Evolutionary conservation across 2,888 invertebrate genomes (phyloP).

Genomic region (Watsonalla binaria): DNA sequence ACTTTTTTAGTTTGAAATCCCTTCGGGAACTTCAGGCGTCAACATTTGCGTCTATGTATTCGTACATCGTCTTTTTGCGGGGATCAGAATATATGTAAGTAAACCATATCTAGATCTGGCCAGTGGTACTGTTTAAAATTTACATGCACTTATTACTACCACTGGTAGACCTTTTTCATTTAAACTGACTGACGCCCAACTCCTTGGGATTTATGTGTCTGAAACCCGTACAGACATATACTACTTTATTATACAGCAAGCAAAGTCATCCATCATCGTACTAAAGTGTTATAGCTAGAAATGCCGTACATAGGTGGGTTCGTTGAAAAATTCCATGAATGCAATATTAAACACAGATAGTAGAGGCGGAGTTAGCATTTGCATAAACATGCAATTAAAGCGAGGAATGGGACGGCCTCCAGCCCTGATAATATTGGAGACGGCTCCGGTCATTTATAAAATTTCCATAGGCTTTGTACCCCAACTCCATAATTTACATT

Average conservation of each 20-base stretch:
- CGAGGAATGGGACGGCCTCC: constrained; percentile 34
- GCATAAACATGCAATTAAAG: constrained; percentile 60
- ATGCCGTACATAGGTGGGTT: constrained; percentile 1
- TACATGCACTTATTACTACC: too few relatives aligned
- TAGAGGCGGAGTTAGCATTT: constrained; percentile 33
- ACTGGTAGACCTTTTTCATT: too few relatives aligned
- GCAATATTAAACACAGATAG: constrained; percentile 35
- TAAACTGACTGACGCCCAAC: too few relatives aligned
- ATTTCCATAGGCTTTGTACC: not conserved
- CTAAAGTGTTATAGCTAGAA: not conserved
- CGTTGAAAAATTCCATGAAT: constrained; percentile 27
- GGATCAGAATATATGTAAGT: too few relatives aligned
- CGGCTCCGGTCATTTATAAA: constrained; percentile 23
- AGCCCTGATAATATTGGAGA: constrained; percentile 41
- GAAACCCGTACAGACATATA: not conserved
- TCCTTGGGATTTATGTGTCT: too few relatives aligned
- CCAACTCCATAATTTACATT: not conserved
- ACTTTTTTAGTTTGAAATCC: too few relatives aligned
- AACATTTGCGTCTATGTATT: too few relatives aligned
- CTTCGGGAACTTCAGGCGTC: too few relatives aligned
- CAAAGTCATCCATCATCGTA: not conserved
- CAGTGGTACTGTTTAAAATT: too few relatives aligned
- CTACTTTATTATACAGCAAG: not conserved
- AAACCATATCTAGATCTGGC: too few relatives aligned
- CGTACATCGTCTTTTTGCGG: too few relatives aligned